Evolutionary conservation across 2,888 invertebrate genomes (phyloP).

Genomic region (Euclidia mi): DNA sequence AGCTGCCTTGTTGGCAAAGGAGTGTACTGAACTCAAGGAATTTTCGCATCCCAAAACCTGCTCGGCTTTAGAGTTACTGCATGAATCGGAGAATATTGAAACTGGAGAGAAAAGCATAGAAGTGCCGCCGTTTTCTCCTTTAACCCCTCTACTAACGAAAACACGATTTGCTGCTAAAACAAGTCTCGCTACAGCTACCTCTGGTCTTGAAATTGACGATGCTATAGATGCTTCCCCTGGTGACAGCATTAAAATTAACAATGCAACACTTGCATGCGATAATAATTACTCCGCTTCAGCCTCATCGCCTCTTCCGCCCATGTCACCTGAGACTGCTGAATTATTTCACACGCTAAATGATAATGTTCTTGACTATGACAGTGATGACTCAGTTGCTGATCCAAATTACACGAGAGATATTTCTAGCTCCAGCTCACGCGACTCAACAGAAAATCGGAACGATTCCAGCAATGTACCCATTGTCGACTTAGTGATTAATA

Average conservation of each 20-base stretch:
- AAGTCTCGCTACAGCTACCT: too few relatives aligned
- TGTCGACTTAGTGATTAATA: conserved; percentile 1
- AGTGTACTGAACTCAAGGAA: background rate
- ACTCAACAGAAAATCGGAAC: conserved; percentile 5
- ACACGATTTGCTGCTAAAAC: conserved; percentile 7
- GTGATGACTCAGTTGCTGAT: conserved; percentile 8
- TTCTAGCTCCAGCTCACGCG: conserved; percentile 9
- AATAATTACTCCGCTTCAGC: conserved; percentile 7
- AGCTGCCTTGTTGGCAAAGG: conserved; percentile 2
- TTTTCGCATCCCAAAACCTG: background rate
- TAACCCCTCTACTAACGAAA: conserved; percentile 10
- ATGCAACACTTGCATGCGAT: conserved; percentile 10
- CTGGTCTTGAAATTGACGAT: too few relatives aligned
- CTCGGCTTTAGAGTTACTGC: conserved; percentile 2
- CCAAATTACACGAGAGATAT: conserved; percentile 5
- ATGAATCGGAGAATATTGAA: conserved; percentile 5
- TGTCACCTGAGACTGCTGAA: conserved; percentile 14
- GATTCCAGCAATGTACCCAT: conserved; percentile 6
- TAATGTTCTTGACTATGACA: conserved; percentile 5
- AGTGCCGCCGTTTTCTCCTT: conserved; percentile 1
- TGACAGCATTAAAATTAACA: conserved; percentile 3
- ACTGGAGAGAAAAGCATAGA: conserved; percentile 3
- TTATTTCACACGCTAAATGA: conserved; percentile 13
- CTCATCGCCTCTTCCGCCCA: conserved; percentile 13
- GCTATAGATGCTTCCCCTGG: conserved; percentile 2